A percentile compares a stretch with the other conserved stretches of the same genome.
phyloP scores from a whole-genome alignment of 2,113 vertebrate species.

The Asarcornis scutulata region DNA sequence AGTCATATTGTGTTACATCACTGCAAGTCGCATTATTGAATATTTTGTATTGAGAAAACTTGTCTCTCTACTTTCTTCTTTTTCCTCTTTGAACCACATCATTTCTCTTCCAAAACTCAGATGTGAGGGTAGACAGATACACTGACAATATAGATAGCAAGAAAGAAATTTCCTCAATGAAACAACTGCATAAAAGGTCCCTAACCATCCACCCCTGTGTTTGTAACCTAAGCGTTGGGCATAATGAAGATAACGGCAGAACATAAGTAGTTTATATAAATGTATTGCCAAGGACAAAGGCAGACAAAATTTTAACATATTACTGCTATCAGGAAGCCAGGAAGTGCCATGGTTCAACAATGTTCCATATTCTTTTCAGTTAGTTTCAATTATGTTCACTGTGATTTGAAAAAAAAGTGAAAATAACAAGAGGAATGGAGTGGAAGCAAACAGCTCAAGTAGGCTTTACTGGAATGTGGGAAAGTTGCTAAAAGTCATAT shows the following conservation, averaged over 20 bases:
- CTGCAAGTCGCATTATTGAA: not conserved
- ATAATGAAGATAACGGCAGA: slow-evolving; percentile 63
- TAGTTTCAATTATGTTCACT: slow-evolving; percentile 6
- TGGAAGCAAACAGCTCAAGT: not conserved
- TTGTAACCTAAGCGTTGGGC: slow-evolving; percentile 57
- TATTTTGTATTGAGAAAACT: slow-evolving; percentile 1
- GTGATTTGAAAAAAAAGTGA: slow-evolving; percentile 9
- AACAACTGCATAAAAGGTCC: slow-evolving; percentile 64
- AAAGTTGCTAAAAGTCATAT: slow-evolving; percentile 35
- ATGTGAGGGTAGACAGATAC: slow-evolving; percentile 2
- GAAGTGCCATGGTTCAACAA: slow-evolving; percentile 12
- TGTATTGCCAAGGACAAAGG: slow-evolving; percentile 58
- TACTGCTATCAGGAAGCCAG: slow-evolving; percentile 43
- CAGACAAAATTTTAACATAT: slow-evolving; percentile 33
- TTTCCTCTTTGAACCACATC: slow-evolving; percentile 10
- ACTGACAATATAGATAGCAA: slow-evolving; percentile 37
- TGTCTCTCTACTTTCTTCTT: not conserved
- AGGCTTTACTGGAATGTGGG: slow-evolving; percentile 37
- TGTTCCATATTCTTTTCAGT: slow-evolving; percentile 25
- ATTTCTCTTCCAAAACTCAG: slow-evolving; percentile 31
- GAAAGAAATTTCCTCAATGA: slow-evolving; percentile 42
- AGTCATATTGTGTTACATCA: not conserved
- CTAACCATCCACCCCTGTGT: not conserved
- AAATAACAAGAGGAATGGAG: slow-evolving; percentile 11
- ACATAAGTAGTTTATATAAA: slow-evolving; percentile 59